Evolutionary conservation across 2,888 invertebrate species (phyloP).

Genomic region (Cremastobaeus sp.): DNA sequence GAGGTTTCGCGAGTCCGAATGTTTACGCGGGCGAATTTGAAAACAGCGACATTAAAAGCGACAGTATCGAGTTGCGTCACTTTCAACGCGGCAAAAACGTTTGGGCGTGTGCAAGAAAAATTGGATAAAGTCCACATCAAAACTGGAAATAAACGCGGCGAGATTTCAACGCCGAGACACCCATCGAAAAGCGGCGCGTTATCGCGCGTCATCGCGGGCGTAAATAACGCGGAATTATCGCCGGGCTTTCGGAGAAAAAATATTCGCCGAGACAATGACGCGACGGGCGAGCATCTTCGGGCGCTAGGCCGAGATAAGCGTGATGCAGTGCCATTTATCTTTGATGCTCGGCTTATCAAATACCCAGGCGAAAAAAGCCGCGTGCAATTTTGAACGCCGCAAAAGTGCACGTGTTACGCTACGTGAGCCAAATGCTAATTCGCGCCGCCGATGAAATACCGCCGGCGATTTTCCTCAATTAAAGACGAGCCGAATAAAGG

Average conservation of each 20-base stretch:
- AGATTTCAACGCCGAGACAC: too few species aligned
- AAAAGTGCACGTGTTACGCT: constrained; percentile 54
- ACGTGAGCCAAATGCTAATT: constrained; percentile 57
- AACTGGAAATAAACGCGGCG: too few species aligned
- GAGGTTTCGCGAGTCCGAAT: too few species aligned
- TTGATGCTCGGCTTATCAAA: constrained; percentile 57
- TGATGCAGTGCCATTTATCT: constrained; percentile 54
- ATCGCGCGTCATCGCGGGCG: too few species aligned
- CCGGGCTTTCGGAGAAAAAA: constrained; percentile 43
- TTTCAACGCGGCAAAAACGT: too few species aligned
- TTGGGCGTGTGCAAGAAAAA: too few species aligned
- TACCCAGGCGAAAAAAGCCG: constrained; percentile 56
- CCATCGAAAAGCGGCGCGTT: too few species aligned
- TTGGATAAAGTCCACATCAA: too few species aligned
- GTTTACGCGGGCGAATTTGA: too few species aligned
- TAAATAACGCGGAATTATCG: constrained; percentile 57
- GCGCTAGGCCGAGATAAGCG: constrained; percentile 43
- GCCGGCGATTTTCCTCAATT: constrained; percentile 46
- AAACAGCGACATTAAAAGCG: too few species aligned
- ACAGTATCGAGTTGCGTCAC: too few species aligned
- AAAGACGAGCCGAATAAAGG: constrained; percentile 46
- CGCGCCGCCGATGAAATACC: constrained; percentile 32
- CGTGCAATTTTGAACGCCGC: constrained; percentile 53
- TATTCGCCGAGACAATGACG: constrained; percentile 57
- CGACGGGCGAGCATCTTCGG: constrained; percentile 52